Evolutionary conservation across 2,888 invertebrate species (phyloP).

Genomic region (Melanotus villosus): DNA sequence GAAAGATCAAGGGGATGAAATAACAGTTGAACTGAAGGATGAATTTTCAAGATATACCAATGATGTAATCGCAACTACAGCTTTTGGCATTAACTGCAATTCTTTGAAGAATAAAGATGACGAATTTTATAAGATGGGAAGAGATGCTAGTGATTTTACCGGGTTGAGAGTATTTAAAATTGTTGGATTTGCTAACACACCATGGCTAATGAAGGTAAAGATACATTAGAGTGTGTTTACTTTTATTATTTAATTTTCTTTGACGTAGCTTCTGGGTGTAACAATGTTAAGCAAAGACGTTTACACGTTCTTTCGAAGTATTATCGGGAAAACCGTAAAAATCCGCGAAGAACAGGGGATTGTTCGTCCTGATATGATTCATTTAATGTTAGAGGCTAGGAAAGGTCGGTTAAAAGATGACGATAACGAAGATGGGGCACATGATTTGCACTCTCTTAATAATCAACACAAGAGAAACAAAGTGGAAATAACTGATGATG

Average conservation of each 20-base stretch:
- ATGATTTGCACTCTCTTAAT: background rate
- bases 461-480: background rate
- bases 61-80: constrained; percentile 72
- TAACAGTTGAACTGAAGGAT: constrained; percentile 65
- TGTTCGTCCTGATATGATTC: constrained; percentile 71
- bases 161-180: constrained; percentile 49
- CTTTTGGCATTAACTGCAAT: constrained; percentile 71
- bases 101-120: constrained; percentile 71
- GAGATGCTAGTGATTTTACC: constrained; percentile 66
- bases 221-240: background rate
- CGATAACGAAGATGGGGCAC: constrained; percentile 12
- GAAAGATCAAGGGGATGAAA: background rate
- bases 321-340: constrained; percentile 1
- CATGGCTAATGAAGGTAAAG: constrained; percentile 27
- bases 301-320: background rate
- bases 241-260: too few species aligned
- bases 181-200: constrained; percentile 3
- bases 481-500: background rate
- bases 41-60: constrained; percentile 68
- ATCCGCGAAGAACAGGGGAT: constrained; percentile 63
- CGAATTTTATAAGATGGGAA: constrained; percentile 71
- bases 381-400: constrained; percentile 71
- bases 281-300: background rate
- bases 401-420: constrained; percentile 62
- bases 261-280: too few species aligned